phyloP scores from a whole-genome alignment of 2,888 invertebrate genomes.

The Nemapogon koenigi region DNA sequence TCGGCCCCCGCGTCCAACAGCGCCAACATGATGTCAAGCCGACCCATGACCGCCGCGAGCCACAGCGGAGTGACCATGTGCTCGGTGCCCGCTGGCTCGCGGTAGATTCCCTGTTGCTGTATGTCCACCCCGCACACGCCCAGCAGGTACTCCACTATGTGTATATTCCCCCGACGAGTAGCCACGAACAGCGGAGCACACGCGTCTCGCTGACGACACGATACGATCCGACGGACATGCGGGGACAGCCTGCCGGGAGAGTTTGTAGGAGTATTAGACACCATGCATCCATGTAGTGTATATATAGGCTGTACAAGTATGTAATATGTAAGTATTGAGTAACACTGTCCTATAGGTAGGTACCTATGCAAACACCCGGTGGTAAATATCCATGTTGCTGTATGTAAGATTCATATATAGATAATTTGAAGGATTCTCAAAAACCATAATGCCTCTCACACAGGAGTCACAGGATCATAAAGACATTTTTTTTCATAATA shows the following conservation, averaged over 20 bases:
- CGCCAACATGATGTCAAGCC: conserved; percentile 76
- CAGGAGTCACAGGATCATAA: too few species aligned
- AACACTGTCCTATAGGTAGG: too few species aligned
- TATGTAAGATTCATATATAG: too few species aligned
- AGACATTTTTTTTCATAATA: too few species aligned
- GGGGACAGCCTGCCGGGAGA: conserved; percentile 62
- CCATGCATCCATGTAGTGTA: too few species aligned
- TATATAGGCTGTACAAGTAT: too few species aligned
- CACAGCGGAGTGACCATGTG: conserved; percentile 90
- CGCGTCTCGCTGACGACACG: conserved; percentile 72
- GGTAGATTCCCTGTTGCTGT: conserved; percentile 85
- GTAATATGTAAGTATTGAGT: too few species aligned
- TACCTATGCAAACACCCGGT: too few species aligned
- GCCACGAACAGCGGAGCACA: conserved; percentile 85
- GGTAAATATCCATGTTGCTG: too few species aligned
- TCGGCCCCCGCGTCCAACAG: conserved; percentile 81
- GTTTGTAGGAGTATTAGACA: too few species aligned
- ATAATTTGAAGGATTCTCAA: too few species aligned
- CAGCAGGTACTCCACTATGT: conserved; percentile 83
- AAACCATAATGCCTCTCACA: too few species aligned
- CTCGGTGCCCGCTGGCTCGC: conserved; percentile 82
- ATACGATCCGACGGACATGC: conserved; percentile 70
- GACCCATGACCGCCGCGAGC: conserved; percentile 91
- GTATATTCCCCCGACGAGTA: conserved; percentile 79
- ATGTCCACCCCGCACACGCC: conserved; percentile 82